phyloP scores from a whole-genome alignment of 2,797 vertebrate species.

The Sardinella longiceps region DNA sequence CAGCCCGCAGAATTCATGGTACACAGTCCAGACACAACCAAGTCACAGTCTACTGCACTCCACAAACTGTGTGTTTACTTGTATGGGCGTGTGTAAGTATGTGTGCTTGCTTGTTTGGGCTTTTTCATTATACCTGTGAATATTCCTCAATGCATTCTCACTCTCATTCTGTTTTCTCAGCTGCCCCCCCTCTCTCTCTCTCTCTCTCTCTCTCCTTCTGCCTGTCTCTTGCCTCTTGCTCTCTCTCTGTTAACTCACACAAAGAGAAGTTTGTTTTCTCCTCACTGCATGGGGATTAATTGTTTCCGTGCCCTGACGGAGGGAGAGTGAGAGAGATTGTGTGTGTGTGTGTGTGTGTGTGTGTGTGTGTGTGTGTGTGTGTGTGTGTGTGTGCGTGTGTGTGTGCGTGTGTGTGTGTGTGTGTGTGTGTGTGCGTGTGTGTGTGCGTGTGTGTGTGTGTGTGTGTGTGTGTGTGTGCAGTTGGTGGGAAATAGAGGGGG shows the following conservation, averaged over 20 bases:
- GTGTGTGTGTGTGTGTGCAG: no score
- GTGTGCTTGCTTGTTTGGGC: background rate
- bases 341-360: background rate
- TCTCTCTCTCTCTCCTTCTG: background rate
- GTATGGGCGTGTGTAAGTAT: background rate
- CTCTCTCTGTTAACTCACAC: conserved; percentile 47
- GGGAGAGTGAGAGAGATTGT: conserved; percentile 10
- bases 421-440: no score
- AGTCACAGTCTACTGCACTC: background rate
- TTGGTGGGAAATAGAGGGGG: no score
- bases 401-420: background rate
- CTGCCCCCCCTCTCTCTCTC: background rate
- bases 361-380: background rate
- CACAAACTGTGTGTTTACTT: background rate
- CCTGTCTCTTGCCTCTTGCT: conserved; percentile 17
- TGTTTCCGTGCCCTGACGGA: conserved; percentile 42
- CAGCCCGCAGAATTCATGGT: background rate
- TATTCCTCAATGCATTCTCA: background rate
- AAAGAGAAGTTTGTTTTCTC: conserved; percentile 50
- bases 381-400: background rate
- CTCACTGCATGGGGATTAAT: conserved; percentile 47
- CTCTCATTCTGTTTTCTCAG: background rate
- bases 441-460: background rate
- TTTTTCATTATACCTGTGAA: background rate
- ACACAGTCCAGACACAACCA: conserved; percentile 10